phyloP scores from a whole-genome alignment of 2,888 invertebrate species.

The Diploptera punctata region DNA sequence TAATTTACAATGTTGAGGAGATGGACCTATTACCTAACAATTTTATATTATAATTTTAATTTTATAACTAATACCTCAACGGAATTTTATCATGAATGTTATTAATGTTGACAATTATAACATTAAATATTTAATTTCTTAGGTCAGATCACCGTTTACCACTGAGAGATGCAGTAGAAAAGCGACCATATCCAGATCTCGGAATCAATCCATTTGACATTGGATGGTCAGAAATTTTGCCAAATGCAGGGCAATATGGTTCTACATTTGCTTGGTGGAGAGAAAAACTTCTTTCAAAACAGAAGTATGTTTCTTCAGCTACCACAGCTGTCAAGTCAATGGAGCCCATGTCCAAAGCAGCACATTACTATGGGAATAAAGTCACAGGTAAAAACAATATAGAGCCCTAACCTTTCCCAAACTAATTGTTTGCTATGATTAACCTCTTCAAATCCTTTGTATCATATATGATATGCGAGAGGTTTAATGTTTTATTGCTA shows the following conservation, averaged over 20 bases:
- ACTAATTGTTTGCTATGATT: too few species aligned
- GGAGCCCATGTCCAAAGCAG: not conserved
- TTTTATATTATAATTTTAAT: not conserved
- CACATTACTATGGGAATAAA: conserved; percentile 31
- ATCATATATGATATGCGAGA: too few species aligned
- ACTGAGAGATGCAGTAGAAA: conserved; percentile 74
- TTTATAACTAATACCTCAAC: not conserved
- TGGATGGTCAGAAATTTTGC: conserved; percentile 10
- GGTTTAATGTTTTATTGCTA: too few species aligned
- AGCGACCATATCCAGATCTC: conserved; percentile 50
- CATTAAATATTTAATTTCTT: not conserved
- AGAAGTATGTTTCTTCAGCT: not conserved
- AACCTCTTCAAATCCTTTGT: too few species aligned
- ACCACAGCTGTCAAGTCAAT: not conserved
- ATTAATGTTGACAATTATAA: not conserved
- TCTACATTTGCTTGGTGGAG: conserved; percentile 29
- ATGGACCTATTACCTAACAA: too few species aligned
- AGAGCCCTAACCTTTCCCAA: too few species aligned
- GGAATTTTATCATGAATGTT: not conserved
- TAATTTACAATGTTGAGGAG: too few species aligned
- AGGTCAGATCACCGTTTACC: conserved; percentile 58
- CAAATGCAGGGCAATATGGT: conserved; percentile 6
- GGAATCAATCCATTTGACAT: conserved; percentile 43
- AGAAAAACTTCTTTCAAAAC: conserved; percentile 1
- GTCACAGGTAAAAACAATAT: conserved; percentile 24